Percentiles rank a stretch among this genome's conserved stretches.
phyloP scores from a whole-genome alignment of 2,888 invertebrate genomes.

The Dysmachus trigonus region DNA sequence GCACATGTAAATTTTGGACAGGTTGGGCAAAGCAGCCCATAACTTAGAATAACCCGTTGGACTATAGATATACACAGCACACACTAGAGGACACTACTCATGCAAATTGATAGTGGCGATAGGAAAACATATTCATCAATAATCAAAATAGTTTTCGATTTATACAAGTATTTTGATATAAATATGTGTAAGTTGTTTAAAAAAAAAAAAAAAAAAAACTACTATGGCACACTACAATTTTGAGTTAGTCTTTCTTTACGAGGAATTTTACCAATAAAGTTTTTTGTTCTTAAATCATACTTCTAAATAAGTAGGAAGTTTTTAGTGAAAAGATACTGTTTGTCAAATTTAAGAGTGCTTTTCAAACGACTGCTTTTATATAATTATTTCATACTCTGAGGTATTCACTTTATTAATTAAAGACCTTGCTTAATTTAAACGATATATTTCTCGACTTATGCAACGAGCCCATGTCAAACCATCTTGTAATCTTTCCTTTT shows the following conservation, averaged over 20 bases:
- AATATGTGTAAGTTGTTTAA: not conserved
- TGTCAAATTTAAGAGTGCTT: not conserved
- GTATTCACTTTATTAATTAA: not conserved
- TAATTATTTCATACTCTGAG: not conserved
- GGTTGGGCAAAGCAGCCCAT: not conserved
- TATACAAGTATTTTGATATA: not conserved
- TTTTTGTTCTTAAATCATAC: not conserved
- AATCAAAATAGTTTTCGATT: not conserved
- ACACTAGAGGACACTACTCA: not conserved
- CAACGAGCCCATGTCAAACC: not conserved
- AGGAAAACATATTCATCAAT: not conserved
- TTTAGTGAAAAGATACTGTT: not conserved
- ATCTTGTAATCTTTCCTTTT: not conserved
- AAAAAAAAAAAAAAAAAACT: not conserved
- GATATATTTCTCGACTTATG: not conserved
- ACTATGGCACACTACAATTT: no score
- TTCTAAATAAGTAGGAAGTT: not conserved
- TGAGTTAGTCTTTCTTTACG: no score
- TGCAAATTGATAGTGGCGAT: not conserved
- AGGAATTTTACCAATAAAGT: no score
- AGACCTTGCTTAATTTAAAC: not conserved
- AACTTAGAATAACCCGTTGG: not conserved
- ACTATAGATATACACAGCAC: no score
- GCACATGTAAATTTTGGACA: not conserved
- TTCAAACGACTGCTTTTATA: not conserved